A percentile compares a stretch with the other conserved stretches of the same genome.
Evolutionary conservation across 2,797 vertebrate species (phyloP).

Genomic region (Miichthys miiuy): DNA sequence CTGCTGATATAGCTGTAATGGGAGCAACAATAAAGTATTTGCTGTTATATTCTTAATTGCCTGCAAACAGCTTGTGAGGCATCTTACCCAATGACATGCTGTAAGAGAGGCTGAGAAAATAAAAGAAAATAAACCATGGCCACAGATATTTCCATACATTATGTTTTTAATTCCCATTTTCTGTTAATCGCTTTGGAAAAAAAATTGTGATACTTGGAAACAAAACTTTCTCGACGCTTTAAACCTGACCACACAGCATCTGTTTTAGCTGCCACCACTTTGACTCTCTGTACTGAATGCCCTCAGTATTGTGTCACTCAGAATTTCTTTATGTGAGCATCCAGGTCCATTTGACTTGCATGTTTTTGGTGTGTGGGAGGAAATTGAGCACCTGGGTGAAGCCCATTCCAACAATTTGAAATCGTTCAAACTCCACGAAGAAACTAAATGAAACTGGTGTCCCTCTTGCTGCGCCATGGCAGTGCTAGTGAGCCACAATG

Average conservation of each 20-base stretch:
- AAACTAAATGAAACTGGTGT: slow-evolving; percentile 56
- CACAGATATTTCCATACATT: slow-evolving; percentile 6
- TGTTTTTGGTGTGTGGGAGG: not conserved
- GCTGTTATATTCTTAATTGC: slow-evolving; percentile 78
- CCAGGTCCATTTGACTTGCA: not conserved
- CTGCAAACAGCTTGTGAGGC: slow-evolving; percentile 70
- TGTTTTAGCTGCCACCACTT: not conserved
- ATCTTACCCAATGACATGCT: slow-evolving; percentile 60
- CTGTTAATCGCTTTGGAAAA: not conserved
- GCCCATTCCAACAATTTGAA: not conserved
- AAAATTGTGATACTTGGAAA: not conserved
- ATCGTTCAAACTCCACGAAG: slow-evolving; percentile 20
- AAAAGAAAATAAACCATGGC: slow-evolving; percentile 7
- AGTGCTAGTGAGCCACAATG: slow-evolving; percentile 44
- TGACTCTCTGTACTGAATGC: not conserved
- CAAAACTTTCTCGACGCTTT: not conserved
- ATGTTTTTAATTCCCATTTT: slow-evolving; percentile 18
- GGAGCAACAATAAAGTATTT: slow-evolving; percentile 67
- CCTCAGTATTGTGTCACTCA: not conserved
- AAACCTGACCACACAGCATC: not conserved
- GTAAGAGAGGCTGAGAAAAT: slow-evolving; percentile 25
- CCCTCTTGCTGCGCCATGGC: slow-evolving; percentile 59
- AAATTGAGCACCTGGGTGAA: slow-evolving; percentile 29
- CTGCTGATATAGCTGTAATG: slow-evolving; percentile 72
- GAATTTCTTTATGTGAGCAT: not conserved